A percentile compares a stretch with the other conserved stretches of the same genome.
Evolutionary conservation across 2,113 vertebrate species (phyloP).

Genomic region (crab-eating macaque (Macaca fascicularis)): DNA sequence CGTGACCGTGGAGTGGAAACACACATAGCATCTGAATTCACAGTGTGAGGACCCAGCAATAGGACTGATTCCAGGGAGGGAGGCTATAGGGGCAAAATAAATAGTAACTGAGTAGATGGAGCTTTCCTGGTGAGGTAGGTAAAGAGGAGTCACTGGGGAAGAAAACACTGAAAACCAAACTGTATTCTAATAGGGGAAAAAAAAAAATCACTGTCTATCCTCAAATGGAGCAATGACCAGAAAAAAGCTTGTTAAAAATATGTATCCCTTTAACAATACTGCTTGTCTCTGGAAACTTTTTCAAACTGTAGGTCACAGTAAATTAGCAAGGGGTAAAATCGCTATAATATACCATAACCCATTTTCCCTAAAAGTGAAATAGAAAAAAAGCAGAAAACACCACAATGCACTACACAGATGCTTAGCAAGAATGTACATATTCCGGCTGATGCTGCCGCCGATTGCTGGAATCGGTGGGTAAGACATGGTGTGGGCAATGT

Average conservation of each 20-base stretch:
- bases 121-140: not conserved
- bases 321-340: not conserved
- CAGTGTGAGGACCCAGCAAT: not conserved
- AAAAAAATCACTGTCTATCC: not conserved
- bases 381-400: not conserved
- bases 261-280: not conserved
- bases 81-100: fast-evolving
- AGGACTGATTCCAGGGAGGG: not conserved
- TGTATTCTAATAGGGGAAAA: not conserved
- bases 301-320: not conserved
- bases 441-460: not conserved
- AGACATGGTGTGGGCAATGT: fast-evolving
- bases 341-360: not conserved
- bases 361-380: not conserved
- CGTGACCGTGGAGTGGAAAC: not conserved
- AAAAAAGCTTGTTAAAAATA: not conserved
- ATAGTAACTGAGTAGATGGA: not conserved
- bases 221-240: not conserved
- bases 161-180: not conserved
- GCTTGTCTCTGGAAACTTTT: not conserved
- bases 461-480: not conserved
- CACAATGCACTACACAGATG: not conserved
- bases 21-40: not conserved
- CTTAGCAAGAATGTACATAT: not conserved
- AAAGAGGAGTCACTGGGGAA: not conserved